Evolutionary conservation across 1,140 invertebrate genomes (phyloP), one percentile per base, ranked within the genome.

Genomic region (Drosophila carrolli): DNA sequence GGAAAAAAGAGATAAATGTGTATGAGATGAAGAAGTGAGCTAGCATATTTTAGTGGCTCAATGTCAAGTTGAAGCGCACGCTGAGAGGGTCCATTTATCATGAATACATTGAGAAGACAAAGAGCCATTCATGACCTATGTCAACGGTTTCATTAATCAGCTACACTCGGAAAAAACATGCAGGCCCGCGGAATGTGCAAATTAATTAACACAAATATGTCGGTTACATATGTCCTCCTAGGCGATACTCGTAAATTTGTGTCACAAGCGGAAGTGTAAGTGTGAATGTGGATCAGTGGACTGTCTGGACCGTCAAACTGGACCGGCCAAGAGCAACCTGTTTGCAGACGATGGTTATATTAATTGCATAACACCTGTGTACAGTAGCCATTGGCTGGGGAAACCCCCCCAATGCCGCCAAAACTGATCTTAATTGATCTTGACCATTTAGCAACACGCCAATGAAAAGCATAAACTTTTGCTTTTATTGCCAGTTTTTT

Each of bases 51-150:
- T 75, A 63, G 46, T 57, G 41, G 70, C 67, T 88, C 88, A 90
- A 90, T 91, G 88, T 91, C 88, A 90, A 88, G 86, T 81, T 76
- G 63, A 76, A 81, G 85, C 81, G 41, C 79, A 65, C 48, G 63
- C 23, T 67, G 40, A 53, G 32, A 71, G 63, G 40, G 40, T 27
- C 57, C 47, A 79, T 68, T 62, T 74, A 58, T 73, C 59, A 51
- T 81, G 65, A 72, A 72, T 72, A 71, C 27, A 71, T 81, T 75
- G 16, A 74, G 60, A 44, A 68, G 75, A 77, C 65, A 68, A 68
- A 58, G 67, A 55, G 67, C 58, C 51, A 71, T 63, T 38, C 79
- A 80, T 80, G 88, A 90, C 88, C 88, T 91, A 78, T 72, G 86
- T 41, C 82, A 90, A 91, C 62, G 68, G 38, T 78, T 73, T 46